Conservation (phyloP, 1,140 invertebrate species). For the Drosophila kepulauana region DNA sequence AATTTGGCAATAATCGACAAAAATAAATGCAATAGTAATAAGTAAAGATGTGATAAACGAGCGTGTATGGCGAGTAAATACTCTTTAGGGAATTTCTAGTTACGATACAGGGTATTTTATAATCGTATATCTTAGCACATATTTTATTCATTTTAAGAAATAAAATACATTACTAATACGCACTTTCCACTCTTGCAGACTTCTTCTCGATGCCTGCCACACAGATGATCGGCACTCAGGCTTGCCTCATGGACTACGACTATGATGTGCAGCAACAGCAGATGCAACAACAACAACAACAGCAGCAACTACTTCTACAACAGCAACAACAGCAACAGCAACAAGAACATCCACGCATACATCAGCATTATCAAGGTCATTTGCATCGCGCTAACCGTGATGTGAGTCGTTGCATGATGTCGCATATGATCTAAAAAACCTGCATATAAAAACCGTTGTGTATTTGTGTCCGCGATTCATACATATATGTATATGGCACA, state of each 20-base stretch:
- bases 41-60: neutral
- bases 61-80: conserved; percentile 11
- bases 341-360: conserved; percentile 56
- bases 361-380: conserved; percentile 84
- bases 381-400: conserved; percentile 84
- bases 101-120: too few relatives aligned
- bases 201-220: conserved; percentile 80
- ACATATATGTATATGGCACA: conserved; percentile 26
- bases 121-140: too few relatives aligned
- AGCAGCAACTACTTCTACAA: conserved; percentile 33
- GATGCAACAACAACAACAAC: conserved; percentile 41
- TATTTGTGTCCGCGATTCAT: conserved; percentile 45
- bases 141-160: too few relatives aligned
- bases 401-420: conserved; percentile 85
- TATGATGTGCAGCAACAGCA: conserved; percentile 56
- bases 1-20: conserved; percentile 27
- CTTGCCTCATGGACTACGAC: conserved; percentile 77
- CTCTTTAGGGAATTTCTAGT: neutral
- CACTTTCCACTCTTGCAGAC: conserved; percentile 55
- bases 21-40: conserved; percentile 14
- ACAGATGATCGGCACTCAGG: conserved; percentile 79
- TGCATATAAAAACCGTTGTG: conserved; percentile 46
- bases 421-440: conserved; percentile 81
- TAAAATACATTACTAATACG: neutral
- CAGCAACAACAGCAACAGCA: conserved; percentile 36